Base-by-base conservation (phyloP, 2,888 invertebrate genomes). In the Diaphora mendica region DNA sequence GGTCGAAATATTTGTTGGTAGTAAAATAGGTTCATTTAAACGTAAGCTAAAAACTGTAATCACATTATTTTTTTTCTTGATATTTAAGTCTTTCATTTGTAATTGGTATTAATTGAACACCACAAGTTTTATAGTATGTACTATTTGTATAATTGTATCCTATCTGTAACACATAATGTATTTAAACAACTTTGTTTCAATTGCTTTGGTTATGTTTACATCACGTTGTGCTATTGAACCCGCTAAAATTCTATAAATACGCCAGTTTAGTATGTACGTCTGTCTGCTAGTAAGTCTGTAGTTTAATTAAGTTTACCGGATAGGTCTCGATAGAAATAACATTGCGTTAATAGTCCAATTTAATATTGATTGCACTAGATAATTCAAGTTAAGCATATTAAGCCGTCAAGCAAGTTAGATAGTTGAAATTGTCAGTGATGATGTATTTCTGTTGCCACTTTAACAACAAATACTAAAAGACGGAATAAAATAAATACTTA, bases 11-110 rank as follows among this genome's bases (percentile, higher is more conserved):
- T 96, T 95, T 83, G 94, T 96, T 64, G 96, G 93, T 0, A 95
- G 96, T 55, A 95, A 91, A 83, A 96, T 96, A 74, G 96, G 96
- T 71, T 93, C 96, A 64, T 94, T 96, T 33, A 96, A 96, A 94
- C 96, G 96, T 96, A 90, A 91, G 93, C 91, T 67, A 42, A 2
- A 33, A 17, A 20, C 11, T 44, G 33, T 42, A 42, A 33, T 9
- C 23, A 66, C 20, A 11, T 8, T 20, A 20, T 3, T 20, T 20
- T 48, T 2, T 51, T 48, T 48, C 20, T 11, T 26, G 33, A 55
- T 39, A 39, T 20, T 33, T 30, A 44, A 44, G 13, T 67, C 9
- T 39, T 39, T 4, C 13, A 1, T 13, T 65, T 65, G 15, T 30
- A 62, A 30, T 62, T 30, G 15, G 0, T 62, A 17, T 30, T 30